Base-by-base conservation (phyloP, 2,113 vertebrate genomes). In the Diglossa brunneiventris region DNA sequence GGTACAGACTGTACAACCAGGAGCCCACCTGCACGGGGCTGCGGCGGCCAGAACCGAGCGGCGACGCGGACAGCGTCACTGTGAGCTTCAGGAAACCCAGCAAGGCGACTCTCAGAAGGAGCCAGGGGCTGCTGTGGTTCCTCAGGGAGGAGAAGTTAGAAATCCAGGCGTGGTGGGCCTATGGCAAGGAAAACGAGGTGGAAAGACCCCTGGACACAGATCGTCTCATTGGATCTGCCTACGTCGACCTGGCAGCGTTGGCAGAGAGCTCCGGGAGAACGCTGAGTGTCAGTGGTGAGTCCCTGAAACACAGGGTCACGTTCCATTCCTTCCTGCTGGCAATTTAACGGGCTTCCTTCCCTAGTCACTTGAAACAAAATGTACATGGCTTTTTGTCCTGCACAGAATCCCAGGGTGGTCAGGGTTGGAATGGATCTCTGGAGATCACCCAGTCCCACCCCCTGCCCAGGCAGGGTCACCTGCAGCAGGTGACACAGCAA, bases 91-190 rank as follows among this genome's bases (percentile, higher is more conserved):
- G 98, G 87, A 98, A 98, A 30, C 97, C 97, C 67, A 96, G 63
- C 67, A 97, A 91, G 39, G 90, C 98, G 83, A 97, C 98, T 70
- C 96, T 99, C 20, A 95, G 86, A 30, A 95, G 91, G 88, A 98
- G 97, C 61, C 99, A 96, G 58, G 98, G 99, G 1, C 95, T 99
- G 64, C 90, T 97, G 61, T 99, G 99, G 99, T 99, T 99, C 97
- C 97, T 99, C 67, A 97, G 97, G 74, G 99, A 99, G 90, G 99
- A 99, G 92, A 98, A 56, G 56, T 84, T 99, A 75, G 99, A 99
- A 94, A 96, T 99, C 77, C 99, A 99, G 94, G 96, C 99, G 55
- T 99, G 99, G 99, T 98, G 98, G 50, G 97, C 99, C 2, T 99
- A 98, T 33, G 98, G 98, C n/a, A 99, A 98, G 87, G 97, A 98